These are phyloP conservation scores for Drosophila gunungcola DNA, from an alignment of 1,140 invertebrate species.

Conservation along the genomic window DNA sequence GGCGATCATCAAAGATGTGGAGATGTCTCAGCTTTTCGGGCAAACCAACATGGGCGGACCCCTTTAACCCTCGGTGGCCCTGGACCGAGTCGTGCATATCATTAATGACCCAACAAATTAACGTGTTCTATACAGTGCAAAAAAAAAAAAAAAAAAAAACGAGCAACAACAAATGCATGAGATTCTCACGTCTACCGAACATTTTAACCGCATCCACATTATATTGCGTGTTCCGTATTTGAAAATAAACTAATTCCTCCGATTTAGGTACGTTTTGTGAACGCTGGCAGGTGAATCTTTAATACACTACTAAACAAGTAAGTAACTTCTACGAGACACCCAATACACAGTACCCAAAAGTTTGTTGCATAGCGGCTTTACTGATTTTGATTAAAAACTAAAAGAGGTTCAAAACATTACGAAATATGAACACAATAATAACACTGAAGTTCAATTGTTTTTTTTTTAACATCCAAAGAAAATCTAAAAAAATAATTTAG, in stretches of 20 bases:
- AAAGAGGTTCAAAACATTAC: no score
- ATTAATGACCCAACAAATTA: constrained; percentile 73
- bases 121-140: constrained; percentile 73
- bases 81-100: constrained; percentile 42
- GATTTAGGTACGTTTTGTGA: no score
- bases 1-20: constrained; percentile 34
- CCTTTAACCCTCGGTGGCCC: constrained; percentile 12
- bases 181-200: constrained; percentile 22
- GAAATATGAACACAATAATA: no score
- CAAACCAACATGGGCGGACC: constrained; percentile 18
- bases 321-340: no score
- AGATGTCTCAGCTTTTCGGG: constrained; percentile 1
- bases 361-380: no score
- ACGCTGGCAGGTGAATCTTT: no score
- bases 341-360: no score
- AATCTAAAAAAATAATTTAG: no score
- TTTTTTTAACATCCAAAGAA: no score
- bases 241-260: constrained; percentile 32
- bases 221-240: constrained; percentile 64
- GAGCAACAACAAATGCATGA: not conserved
- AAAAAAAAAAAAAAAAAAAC: constrained; percentile 43
- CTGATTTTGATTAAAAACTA: no score
- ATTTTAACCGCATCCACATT: constrained; percentile 39
- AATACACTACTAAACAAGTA: no score
- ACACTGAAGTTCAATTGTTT: no score